Evolutionary conservation across 2,113 vertebrate genomes (phyloP).

Genomic region (Arothron firmamentum): DNA sequence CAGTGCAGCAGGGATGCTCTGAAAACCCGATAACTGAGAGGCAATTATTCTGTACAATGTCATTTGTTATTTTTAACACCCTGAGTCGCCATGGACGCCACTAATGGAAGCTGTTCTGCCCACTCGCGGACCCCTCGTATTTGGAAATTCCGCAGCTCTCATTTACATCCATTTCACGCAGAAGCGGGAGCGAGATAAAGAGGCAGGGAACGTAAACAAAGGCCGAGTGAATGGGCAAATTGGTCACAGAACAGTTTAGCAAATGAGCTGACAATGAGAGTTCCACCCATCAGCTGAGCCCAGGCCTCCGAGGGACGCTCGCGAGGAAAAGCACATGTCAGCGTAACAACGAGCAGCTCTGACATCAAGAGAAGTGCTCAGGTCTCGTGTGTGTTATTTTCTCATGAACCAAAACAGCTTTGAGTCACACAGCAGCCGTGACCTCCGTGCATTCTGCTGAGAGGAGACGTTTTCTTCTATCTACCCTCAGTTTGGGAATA

Average conservation of each 20-base stretch:
- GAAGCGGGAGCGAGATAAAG: slow-evolving; percentile 27
- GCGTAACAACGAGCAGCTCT: slow-evolving; percentile 1
- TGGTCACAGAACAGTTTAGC: slow-evolving; percentile 41
- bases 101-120: slow-evolving; percentile 34
- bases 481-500: neutral
- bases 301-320: slow-evolving; percentile 6
- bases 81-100: slow-evolving; percentile 4
- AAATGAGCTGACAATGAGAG: slow-evolving; percentile 46
- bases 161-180: slow-evolving; percentile 42
- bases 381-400: neutral
- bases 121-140: slow-evolving; percentile 25
- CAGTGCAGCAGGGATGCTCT: neutral
- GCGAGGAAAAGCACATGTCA: slow-evolving; percentile 9
- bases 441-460: neutral
- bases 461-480: neutral
- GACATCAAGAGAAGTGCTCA: slow-evolving; percentile 1
- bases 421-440: neutral
- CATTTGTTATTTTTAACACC: slow-evolving; percentile 5
- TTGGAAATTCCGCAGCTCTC: slow-evolving; percentile 36
- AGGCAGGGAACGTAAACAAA: slow-evolving; percentile 41
- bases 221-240: slow-evolving; percentile 42
- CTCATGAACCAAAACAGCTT: neutral
- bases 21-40: slow-evolving; percentile 9
- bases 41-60: slow-evolving; percentile 24
- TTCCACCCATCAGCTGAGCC: slow-evolving; percentile 22